Evolutionary conservation across 2,888 invertebrate species (phyloP), one percentile per base, ranked within the genome.

Genomic region (Stenichneumon culpator): DNA sequence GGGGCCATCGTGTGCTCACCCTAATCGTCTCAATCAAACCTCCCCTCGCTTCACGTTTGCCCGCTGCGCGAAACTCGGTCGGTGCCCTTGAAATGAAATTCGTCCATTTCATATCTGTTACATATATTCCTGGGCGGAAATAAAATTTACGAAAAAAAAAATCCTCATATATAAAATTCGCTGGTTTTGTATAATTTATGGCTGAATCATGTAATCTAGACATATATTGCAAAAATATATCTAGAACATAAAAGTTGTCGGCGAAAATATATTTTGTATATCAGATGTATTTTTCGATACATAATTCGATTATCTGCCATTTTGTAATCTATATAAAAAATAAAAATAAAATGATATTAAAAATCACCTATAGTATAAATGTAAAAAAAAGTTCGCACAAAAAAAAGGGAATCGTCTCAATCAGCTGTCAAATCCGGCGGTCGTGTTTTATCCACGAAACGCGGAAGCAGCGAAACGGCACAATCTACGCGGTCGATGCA

Each of bases 11-110:
- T 82, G 39, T 19, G 73, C 68, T 79, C 82, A 79, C 85, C 85
- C 85, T 72, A 85, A 85, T 85, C 82, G 67, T 79, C 67, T 82
- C 82, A 85, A 85, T 85, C 85, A 82, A 80, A 77, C 50, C 47
- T 78, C 72, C 85, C 75, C 67, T 75, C 79, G 63, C 52, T 50
- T 57, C 14, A 22, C 39, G 69, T 50, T 22, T 63, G 57, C 36
- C 50, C 2, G 28, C 63, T 16, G 47, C 0, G 16, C 39, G 16
- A 22, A 14, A 2, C 19, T 54, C 75, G 16, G 22, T n/a, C 74
- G 52, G 44, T 75, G 79, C 32, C 80, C 83, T 83, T 83, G 83
- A 80, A 83, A 50, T 32, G 14, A 22, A 50, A 65, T 25, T 50
- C 74, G 50, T 50, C 50, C 63, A 50, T 28, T 16, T 63, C 28